Evolutionary conservation across 2,888 invertebrate genomes (phyloP).

Genomic region (Buathra laborator): DNA sequence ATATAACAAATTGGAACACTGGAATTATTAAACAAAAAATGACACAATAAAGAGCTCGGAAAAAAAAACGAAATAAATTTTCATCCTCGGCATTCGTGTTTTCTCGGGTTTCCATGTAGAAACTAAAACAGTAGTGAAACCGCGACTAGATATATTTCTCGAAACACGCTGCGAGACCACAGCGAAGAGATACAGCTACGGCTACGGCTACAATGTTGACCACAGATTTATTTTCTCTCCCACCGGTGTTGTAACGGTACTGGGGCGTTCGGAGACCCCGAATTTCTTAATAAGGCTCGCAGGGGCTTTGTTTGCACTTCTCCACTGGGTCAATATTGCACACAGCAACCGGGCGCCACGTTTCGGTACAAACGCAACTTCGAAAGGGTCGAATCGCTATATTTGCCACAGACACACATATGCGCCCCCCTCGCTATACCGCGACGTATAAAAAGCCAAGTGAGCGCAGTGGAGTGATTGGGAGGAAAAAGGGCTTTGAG

Average conservation of each 20-base stretch:
- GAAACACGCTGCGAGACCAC: constrained; percentile 34
- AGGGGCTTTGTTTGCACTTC: constrained; percentile 72
- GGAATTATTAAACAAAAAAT: background rate
- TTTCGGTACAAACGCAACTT: constrained; percentile 43
- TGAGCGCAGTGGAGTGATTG: constrained; percentile 1
- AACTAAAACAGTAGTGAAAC: constrained; percentile 57
- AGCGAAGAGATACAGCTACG: constrained; percentile 35
- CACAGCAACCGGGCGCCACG: constrained; percentile 35
- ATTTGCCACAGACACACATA: constrained; percentile 15
- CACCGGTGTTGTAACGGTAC: constrained; percentile 49
- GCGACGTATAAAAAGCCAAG: constrained; percentile 34
- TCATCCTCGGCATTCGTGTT: constrained; percentile 50
- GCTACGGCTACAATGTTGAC: constrained; percentile 46
- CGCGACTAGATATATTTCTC: constrained; percentile 61
- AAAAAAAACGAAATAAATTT: constrained; percentile 27
- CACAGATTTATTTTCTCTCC: constrained; percentile 72
- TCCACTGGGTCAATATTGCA: constrained; percentile 70
- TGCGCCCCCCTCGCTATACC: background rate
- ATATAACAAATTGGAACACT: no score
- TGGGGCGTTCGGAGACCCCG: constrained; percentile 63
- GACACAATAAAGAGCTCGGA: background rate
- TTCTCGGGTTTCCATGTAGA: constrained; percentile 36
- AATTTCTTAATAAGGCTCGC: constrained; percentile 75
- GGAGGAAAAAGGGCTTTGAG: constrained; percentile 21
- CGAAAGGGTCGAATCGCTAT: constrained; percentile 46